Evolutionary conservation across 2,888 invertebrate genomes (phyloP), one percentile per base, ranked within the genome.

Genomic region (Enoplolaimus lenunculus): DNA sequence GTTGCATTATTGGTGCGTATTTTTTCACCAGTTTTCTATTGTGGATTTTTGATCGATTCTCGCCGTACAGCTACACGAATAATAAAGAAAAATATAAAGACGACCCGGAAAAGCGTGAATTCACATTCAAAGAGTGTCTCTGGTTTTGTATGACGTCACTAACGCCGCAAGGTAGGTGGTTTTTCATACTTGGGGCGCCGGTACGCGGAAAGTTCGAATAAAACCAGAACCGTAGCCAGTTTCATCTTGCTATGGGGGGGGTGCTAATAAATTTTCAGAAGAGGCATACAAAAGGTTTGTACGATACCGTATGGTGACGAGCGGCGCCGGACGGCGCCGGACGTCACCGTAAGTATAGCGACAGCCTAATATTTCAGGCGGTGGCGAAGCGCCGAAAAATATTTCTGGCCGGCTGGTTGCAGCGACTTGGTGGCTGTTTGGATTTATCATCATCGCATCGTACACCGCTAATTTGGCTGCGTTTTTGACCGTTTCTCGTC

Each of bases 131-230:
- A 80, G 97, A 97, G 82, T 94, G 94, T 78, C 85, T 97, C 0
- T 97, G 95, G 95, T 97, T 97, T 81, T 95, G 95, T 79, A 93
- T 97, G 93, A 95, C 95, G 60, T 95, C 94, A 45, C 83, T 97
- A 28, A 97, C 95, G 0, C 97, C 97, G 0, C 88, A 88, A 81
- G 84, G 86, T 85, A 72, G 72, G 67, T 16, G 21, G 13, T 71
- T 28, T 59, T 33, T 62, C 45, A 21, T n/a, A n/a, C n/a, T n/a
- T n/a, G n/a, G n/a, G n/a, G n/a, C n/a, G n/a, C n/a, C n/a, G n/a
- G n/a, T n/a, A n/a, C n/a, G n/a, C n/a, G n/a, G n/a, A n/a, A n/a
- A n/a, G n/a, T n/a, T n/a, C n/a, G n/a, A n/a, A n/a, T n/a, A n/a
- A n/a, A n/a, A n/a, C n/a, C n/a, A n/a, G n/a, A n/a, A n/a, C n/a